phyloP scores from a whole-genome alignment of 2,113 vertebrate genomes.

The Marmota flaviventris region DNA sequence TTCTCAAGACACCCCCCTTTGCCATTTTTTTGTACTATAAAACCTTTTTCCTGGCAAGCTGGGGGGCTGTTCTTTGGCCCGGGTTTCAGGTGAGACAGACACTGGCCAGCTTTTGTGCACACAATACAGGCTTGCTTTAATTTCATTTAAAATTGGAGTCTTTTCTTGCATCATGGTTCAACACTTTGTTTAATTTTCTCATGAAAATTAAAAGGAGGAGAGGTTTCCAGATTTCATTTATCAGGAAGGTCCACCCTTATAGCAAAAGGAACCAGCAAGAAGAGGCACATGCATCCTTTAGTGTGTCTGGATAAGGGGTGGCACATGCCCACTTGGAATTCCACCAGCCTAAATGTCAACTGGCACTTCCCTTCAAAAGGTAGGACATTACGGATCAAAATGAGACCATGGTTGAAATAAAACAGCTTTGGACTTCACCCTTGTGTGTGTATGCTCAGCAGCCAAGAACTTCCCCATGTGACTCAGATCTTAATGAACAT shows the following conservation, averaged over 20 bases:
- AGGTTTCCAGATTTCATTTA: slow-evolving; percentile 49
- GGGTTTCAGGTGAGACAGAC: no score
- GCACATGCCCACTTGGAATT: background rate
- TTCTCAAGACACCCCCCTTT: no score
- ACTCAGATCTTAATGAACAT: background rate
- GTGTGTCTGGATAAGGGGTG: background rate
- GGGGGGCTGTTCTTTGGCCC: no score
- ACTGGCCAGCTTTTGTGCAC: no score
- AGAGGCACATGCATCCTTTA: background rate
- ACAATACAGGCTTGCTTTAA: no score
- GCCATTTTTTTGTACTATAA: no score
- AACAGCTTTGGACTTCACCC: background rate
- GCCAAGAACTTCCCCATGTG: background rate
- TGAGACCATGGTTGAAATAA: background rate
- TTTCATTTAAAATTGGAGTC: no score
- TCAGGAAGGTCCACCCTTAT: slow-evolving; percentile 45
- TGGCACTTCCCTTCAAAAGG: slow-evolving; percentile 35
- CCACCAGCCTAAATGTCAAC: background rate
- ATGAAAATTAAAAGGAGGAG: slow-evolving; percentile 43
- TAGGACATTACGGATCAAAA: background rate
- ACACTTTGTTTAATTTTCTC: slow-evolving; percentile 42
- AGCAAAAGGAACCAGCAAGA: slow-evolving; percentile 42
- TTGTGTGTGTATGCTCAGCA: background rate
- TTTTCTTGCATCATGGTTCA: no score
- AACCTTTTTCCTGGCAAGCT: no score